Base-by-base conservation (phyloP, 2,888 invertebrate genomes). In the Cantharis rustica region DNA sequence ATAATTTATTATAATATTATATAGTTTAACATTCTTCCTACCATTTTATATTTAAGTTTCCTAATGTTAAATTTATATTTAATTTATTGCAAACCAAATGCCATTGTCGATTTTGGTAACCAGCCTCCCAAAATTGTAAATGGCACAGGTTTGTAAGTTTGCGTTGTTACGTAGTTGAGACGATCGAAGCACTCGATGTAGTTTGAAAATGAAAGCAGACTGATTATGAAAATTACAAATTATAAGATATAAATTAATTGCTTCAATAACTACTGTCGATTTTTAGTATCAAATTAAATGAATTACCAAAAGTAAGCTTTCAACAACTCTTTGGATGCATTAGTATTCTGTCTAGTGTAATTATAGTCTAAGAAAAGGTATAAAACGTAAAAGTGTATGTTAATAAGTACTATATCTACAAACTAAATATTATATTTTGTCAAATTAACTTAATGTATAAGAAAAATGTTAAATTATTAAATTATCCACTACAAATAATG, bases 381-480 rank as follows among this genome's bases (percentile, higher is more conserved):
- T 75, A 77, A 73, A 68, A 63, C 72, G 71, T 71, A 72, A 71
- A 23, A 63, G 64, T 78, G 27, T 78, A 78, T 71, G 82, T 80
- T 78, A 82, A 78, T 81, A 81, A 80, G 81, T 79, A 73, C 73
- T 76, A 76, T 77, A 66, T 66, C 77, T 84, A 83, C 85, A 83
- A 84, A 85, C 84, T 79, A 83, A 81, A 81, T 86, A 47, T 47
- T 47, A 86, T 87, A 87, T 87, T 87, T 87, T 87, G 87, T 87
- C 87, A 87, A 85, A 86, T 85, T 85, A 82, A 84, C 77, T 80
- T 83, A 84, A 80, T 77, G 72, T 74, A 47, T 82, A 80, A 79
- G 76, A 73, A 71, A 80, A 79, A 80, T 80, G 79, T 82, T 84
- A 84, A 84, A 84, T 84, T 83, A 84, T 84, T 83, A 83, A 79